phyloP scores from a whole-genome alignment of 2,113 vertebrate genomes.

The Grallaria varia region DNA sequence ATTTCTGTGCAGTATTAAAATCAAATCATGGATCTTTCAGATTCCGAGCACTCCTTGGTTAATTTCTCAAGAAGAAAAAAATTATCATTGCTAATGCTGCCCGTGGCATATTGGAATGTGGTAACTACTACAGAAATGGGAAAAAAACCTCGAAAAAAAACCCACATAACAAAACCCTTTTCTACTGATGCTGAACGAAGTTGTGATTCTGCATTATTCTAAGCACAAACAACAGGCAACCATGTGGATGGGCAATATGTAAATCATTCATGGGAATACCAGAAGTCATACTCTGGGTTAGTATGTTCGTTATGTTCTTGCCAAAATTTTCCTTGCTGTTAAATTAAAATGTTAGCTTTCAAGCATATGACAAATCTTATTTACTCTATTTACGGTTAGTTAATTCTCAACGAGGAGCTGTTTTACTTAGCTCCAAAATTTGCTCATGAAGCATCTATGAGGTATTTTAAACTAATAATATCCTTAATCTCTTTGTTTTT shows the following conservation, averaged over 20 bases:
- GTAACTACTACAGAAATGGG: background rate
- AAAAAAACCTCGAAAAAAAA: background rate
- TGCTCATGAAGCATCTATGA: background rate
- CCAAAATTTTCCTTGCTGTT: background rate
- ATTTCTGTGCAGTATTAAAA: background rate
- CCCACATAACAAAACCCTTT: background rate
- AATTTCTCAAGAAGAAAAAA: background rate
- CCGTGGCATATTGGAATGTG: background rate
- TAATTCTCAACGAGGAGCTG: background rate
- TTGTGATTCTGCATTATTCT: background rate
- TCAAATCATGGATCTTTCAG: background rate
- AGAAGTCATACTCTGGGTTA: background rate
- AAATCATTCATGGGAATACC: background rate
- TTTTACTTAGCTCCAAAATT: background rate
- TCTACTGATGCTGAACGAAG: background rate
- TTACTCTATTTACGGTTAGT: background rate
- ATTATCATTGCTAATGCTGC: background rate
- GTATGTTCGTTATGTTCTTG: background rate
- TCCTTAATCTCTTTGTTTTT: background rate
- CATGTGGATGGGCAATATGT: background rate
- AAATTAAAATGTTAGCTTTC: constrained; percentile 15
- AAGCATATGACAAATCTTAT: background rate
- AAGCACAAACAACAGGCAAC: background rate
- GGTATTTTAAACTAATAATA: background rate
- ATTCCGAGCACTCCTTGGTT: background rate